These are phyloP conservation scores for Leuciscus idus DNA, from an alignment of 2,113 vertebrate genomes.

Conservation along the genomic window DNA sequence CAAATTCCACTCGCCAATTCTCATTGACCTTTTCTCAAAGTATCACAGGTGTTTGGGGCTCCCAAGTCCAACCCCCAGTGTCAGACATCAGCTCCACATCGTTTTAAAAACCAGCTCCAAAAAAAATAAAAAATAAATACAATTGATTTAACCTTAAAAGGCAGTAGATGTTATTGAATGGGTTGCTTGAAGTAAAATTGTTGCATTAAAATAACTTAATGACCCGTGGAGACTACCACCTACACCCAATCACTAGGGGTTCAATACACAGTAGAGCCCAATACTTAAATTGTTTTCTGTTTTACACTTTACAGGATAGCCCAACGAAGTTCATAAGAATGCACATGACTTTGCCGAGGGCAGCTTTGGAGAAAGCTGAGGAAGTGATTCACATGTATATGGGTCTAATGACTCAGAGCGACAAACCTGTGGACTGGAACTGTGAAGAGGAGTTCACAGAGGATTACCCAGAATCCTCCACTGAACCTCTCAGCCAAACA, in stretches of 20 bases:
- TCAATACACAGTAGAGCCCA: neutral
- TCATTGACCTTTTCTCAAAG: too few species aligned
- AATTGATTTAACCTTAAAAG: neutral
- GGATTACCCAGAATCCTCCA: conserved; percentile 52
- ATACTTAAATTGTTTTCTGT: neutral
- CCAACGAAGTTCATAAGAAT: conserved; percentile 58
- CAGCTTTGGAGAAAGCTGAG: conserved; percentile 55
- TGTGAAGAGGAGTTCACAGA: conserved; percentile 64
- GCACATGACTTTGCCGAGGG: conserved; percentile 53
- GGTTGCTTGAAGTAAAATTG: neutral
- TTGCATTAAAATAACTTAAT: neutral
- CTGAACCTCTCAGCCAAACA: conserved; percentile 1
- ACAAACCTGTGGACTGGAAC: conserved; percentile 59
- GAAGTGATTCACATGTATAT: conserved; percentile 63
- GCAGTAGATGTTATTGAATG: neutral
- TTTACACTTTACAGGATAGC: conserved; percentile 54
- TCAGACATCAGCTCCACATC: too few species aligned
- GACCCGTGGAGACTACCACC: neutral
- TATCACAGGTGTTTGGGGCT: too few species aligned
- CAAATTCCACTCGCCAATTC: too few species aligned
- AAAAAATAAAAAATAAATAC: too few species aligned
- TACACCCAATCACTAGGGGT: neutral
- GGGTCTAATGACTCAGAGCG: conserved; percentile 56
- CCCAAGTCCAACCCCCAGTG: too few species aligned
- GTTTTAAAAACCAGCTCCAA: too few species aligned